Base-by-base conservation (phyloP, 2,888 invertebrate species). In the Orthosia gracilis region DNA sequence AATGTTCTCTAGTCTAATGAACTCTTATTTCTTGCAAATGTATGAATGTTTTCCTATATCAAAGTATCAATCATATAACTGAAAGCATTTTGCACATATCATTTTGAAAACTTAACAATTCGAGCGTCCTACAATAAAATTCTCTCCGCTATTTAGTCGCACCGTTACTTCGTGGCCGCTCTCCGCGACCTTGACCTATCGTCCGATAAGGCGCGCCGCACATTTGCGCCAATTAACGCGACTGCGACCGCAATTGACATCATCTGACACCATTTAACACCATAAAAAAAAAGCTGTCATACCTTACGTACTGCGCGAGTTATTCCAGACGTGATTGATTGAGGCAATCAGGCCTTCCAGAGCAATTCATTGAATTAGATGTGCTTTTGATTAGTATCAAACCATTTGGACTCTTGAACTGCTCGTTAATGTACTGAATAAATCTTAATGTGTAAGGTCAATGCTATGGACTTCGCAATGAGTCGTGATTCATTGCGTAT, bases 281-380 rank as follows among this genome's bases (percentile, higher is more conserved):
- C 58, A 47, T 67, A 67, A 71, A 69, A 71, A 21, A 15, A 23
- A 26, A 57, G n/a, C 55, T 49, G 59, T 68, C 68, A 55, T 63
- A 62, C 59, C 61, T 65, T 57, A 69, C 66, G 52, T 52, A 69
- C 52, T 23, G 58, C 54, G 45, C 54, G 69, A 68, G 82, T 55
- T 79, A 82, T 79, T 82, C 57, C 82, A 54, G 64, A 9, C 69
- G 57, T 79, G 82, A 82, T 82, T 82, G 76, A 82, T 77, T 63
- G 82, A 58, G 70, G 55, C 73, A 73, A 67, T 73, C 69, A 67
- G 66, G 69, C 64, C 72, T 68, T 78, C 72, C 55, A 61, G 69
- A 49, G 26, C 63, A 71, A 84, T 77, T 76, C 50, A 80, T 74
- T 73, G 57, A 80, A 73, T 84, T 74, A 76, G 50, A 69, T 58